Evolutionary conservation across 2,113 vertebrate species (phyloP).

Genomic region (Neopipo cinnamomea): DNA sequence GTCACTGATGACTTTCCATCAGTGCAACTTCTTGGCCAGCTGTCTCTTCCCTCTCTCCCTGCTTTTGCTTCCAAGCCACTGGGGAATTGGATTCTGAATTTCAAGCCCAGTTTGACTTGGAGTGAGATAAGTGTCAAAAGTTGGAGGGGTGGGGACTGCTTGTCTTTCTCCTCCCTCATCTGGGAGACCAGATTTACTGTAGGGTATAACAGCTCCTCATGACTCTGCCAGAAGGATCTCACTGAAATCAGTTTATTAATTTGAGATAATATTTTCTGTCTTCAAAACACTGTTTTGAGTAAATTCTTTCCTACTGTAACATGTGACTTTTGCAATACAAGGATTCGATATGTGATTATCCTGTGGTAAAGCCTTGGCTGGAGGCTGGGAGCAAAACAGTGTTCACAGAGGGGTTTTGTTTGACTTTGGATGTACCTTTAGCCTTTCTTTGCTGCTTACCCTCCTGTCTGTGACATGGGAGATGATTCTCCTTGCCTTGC

Average conservation of each 20-base stretch:
- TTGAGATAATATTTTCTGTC: not conserved
- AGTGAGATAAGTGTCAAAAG: not conserved
- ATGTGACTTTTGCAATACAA: not conserved
- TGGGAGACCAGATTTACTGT: not conserved
- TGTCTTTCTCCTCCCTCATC: no score
- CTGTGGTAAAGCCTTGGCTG: not conserved
- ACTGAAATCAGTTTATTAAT: not conserved
- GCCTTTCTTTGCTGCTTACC: not conserved
- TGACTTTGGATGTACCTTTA: not conserved
- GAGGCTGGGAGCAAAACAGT: not conserved
- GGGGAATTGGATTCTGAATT: not conserved
- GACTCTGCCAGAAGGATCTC: not conserved
- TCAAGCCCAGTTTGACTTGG: not conserved
- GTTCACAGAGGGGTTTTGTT: not conserved
- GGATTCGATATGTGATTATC: no score
- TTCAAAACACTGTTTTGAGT: not conserved
- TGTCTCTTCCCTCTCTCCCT: not conserved
- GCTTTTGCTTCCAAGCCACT: not conserved
- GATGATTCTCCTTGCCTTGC: not conserved
- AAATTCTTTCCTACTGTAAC: not conserved
- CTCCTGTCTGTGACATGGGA: not conserved
- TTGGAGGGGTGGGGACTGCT: not conserved
- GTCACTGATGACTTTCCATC: not conserved
- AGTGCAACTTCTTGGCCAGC: fast-evolving
- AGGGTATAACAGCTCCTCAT: not conserved